Evolutionary conservation across 2,797 vertebrate genomes (phyloP).

Genomic region (Melanotaenia trifasciata): DNA sequence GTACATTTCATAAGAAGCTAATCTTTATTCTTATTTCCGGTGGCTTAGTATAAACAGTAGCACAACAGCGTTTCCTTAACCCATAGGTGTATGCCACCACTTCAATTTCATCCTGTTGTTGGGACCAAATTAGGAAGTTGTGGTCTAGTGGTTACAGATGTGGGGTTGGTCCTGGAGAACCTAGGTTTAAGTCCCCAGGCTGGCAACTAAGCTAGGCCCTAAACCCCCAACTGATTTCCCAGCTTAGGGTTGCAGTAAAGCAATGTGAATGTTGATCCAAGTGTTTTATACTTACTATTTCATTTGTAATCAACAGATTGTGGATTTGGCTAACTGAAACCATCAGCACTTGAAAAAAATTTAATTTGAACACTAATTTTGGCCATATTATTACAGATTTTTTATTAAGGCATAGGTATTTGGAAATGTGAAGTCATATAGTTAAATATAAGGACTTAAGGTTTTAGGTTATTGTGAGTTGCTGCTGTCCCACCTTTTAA

Average conservation of each 20-base stretch:
- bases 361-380: background rate
- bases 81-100: background rate
- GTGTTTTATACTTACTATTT: conserved; percentile 19
- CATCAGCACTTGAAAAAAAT: too few species aligned
- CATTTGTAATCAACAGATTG: conserved; percentile 56
- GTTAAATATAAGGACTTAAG: too few species aligned
- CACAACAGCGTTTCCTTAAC: background rate
- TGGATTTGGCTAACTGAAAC: conserved; percentile 1
- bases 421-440: too few species aligned
- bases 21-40: background rate
- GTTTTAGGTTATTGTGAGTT: too few species aligned
- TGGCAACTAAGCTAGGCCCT: too few species aligned
- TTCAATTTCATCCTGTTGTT: conserved; percentile 2
- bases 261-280: conserved; percentile 41
- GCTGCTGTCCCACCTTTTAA: too few species aligned
- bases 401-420: too few species aligned
- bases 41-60: background rate
- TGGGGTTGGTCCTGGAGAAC: too few species aligned
- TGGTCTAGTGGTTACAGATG: too few species aligned
- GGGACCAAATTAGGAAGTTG: conserved; percentile 5
- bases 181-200: too few species aligned
- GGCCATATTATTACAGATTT: background rate
- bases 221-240: too few species aligned
- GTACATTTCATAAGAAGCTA: background rate
- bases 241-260: background rate